Evolutionary conservation across 2,888 invertebrate genomes (phyloP), one percentile per base, ranked within the genome.

Genomic region (Hyalella azteca): DNA sequence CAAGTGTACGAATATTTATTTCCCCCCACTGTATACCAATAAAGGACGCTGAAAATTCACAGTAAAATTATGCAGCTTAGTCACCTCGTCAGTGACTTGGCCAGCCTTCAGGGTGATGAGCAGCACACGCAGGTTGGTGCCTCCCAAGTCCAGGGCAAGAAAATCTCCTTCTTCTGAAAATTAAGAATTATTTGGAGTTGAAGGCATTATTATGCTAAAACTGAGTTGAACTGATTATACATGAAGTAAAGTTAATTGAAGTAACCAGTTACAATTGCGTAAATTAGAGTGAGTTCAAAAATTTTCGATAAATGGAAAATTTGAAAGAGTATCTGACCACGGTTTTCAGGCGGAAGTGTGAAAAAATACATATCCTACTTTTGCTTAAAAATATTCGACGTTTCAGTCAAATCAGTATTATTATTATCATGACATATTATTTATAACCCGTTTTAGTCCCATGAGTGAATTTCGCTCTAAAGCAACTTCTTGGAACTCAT

Each of bases 71-170:
- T n/a, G 9, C 7, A 49, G 49, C 22, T 5, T 7, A 36, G 73
- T 73, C 82, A 91, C 89, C 86, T 92, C 91, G 2, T 90, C 87
- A 36, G 90, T 87, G 22, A 91, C 88, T 79, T 88, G 87, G 0
- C 92, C 92, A 13, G 88, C 88, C 4, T 85, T 86, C 84, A 94
- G 88, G 85, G 92, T 91, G 85, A 93, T 87, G 54, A 92, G 88
- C 36, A 94, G 89, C 19, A 94, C 91, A 13, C 94, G 90, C 87
- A 94, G 94, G 89, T 94, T 94, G 36, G 94, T 94, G 29, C 94
- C 94, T 3, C 94, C 94, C 81, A 95, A 90, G 88, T 95, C 94
- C 85, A 94, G 88, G 2, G 94, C 94, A 85, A 94, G 88, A 87
- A 91, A 94, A 76, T 92, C 89, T 0, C 94, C 94, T 85, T 91